These are phyloP conservation scores for Clavelina lepadiformis DNA, from an alignment of 23 tunicate genomes.

Conservation along the genomic window DNA sequence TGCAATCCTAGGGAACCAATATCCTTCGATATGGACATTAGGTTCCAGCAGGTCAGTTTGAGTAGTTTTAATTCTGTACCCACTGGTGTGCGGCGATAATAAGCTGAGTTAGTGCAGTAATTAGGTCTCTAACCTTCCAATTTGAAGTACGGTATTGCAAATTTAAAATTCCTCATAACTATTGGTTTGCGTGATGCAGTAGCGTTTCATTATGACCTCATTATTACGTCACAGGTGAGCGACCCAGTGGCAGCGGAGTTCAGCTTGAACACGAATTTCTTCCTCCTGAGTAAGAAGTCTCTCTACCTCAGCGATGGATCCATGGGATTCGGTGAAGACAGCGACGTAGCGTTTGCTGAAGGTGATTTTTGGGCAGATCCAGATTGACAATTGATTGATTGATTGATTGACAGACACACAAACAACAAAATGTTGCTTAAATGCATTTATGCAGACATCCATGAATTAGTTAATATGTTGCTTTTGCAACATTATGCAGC, in stretches of 20 bases:
- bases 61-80: background rate
- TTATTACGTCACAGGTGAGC: slow-evolving; percentile 63
- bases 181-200: background rate
- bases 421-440: too few relatives aligned
- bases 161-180: too few relatives aligned
- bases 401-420: too few relatives aligned
- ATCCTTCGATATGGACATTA: slow-evolving; percentile 79
- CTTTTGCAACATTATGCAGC: too few relatives aligned
- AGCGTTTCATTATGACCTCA: slow-evolving; percentile 1
- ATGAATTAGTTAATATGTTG: too few relatives aligned
- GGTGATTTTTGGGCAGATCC: too few relatives aligned
- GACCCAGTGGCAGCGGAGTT: slow-evolving; percentile 98
- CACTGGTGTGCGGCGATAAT: background rate
- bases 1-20: slow-evolving; percentile 94
- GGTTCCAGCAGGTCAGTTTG: slow-evolving; percentile 86
- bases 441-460: too few relatives aligned
- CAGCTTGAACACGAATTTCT: slow-evolving; percentile 86
- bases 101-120: background rate
- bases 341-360: slow-evolving; percentile 91
- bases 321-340: slow-evolving; percentile 77
- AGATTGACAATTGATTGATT: too few relatives aligned
- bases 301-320: slow-evolving; percentile 83
- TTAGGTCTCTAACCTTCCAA: background rate
- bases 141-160: too few relatives aligned
- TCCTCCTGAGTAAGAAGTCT: slow-evolving; percentile 77